Base-by-base conservation (phyloP, 2,113 vertebrate species). In the Sinosuthora webbiana region DNA sequence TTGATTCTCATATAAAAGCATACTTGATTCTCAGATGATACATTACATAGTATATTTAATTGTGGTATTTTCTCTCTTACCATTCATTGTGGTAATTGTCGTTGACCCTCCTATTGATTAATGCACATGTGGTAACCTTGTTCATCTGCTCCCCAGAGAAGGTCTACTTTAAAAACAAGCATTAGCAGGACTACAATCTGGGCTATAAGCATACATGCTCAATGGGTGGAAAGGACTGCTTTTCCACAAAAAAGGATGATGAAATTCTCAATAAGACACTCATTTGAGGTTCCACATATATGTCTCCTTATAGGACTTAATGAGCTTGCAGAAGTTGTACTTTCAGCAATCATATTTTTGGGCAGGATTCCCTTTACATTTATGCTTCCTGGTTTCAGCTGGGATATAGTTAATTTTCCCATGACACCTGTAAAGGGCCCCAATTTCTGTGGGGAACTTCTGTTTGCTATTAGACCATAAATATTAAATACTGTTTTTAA, bases 401-500 rank as follows among this genome's bases (percentile, higher is more conserved):
- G 42, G 42, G 30, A 37, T 77, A 20, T 19, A 27, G 63, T 62
- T 76, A 49, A 63, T 77, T 77, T 70, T 63, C 64, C 49, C 18
- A 33, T 50, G 35, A 31, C 23, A 50, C 31, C 71, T 77, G 16
- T 33, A 28, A 44, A 83, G 28, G 59, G 79, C 35, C 67, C 6
- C 35, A 15, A 0, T 70, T 88, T n/a, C 64, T 62, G 15, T 57
- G 35, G 63, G 39, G 70, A 83, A 62, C 33, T 85, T 95, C 45
- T 94, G 49, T 78, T 95, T 94, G 70, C 84, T 85, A 13, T 85
- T 90, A 69, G 15, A 83, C 13, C 0, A 0, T 83, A 59, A 65
- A 88, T 94, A 85, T 90, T 90, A 88, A 93, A 90, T 65, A 55
- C 20, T 37, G 28, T 45, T 77, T 76, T 53, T 50, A 93, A 93